Conservation (phyloP, 2,797 vertebrate genomes). For the Bradypodion ventrale region DNA sequence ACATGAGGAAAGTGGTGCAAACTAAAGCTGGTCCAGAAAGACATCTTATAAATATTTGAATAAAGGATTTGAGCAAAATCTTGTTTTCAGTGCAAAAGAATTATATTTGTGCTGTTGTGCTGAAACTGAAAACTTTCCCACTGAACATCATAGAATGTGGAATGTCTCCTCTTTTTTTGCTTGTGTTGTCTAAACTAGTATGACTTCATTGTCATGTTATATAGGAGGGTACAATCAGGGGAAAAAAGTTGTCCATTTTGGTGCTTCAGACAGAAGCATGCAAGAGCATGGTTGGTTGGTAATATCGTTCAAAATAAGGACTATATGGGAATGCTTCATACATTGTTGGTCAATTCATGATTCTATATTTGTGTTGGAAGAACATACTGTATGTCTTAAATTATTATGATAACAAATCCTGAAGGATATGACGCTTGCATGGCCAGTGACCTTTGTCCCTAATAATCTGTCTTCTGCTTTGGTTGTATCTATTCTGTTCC, state of each 20-base stretch:
- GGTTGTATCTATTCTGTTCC: not conserved
- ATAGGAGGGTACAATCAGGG: too few species aligned
- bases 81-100: not conserved
- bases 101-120: not conserved
- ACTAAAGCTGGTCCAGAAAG: not conserved
- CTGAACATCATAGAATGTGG: not conserved
- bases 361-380: not conserved
- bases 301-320: too few species aligned
- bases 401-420: too few species aligned
- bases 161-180: not conserved
- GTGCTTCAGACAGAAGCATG: not conserved
- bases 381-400: too few species aligned
- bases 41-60: not conserved
- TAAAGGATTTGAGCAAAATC: not conserved
- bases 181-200: too few species aligned
- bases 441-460: too few species aligned
- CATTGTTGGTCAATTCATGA: too few species aligned
- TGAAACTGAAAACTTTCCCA: not conserved
- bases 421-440: not conserved
- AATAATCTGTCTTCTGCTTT: not conserved
- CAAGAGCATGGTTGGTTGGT: not conserved
- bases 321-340: too few species aligned
- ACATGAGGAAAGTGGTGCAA: not conserved
- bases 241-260: not conserved
- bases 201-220: too few species aligned